Conservation (phyloP, 1,140 invertebrate genomes). For the Drosophila obscura region DNA sequence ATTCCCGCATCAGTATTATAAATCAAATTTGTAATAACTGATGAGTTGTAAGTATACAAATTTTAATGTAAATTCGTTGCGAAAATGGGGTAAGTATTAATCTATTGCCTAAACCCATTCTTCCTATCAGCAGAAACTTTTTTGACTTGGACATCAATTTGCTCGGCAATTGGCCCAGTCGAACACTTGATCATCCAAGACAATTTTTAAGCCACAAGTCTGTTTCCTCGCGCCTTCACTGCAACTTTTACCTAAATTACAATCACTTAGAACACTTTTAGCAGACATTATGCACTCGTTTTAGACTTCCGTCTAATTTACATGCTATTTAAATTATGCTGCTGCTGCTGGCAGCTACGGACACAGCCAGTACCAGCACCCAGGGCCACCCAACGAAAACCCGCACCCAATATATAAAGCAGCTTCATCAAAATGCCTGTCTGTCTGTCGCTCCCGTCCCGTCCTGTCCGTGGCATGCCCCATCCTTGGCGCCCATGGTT, state of each 20-base stretch:
- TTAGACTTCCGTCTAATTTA: conserved; percentile 82
- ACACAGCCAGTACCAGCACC: not conserved
- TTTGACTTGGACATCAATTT: not conserved
- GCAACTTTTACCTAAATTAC: conserved; percentile 75
- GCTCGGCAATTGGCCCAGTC: not conserved
- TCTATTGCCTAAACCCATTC: too few relatives aligned
- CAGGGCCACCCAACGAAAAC: conserved; percentile 27
- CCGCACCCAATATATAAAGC: conserved; percentile 68
- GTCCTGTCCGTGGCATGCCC: not conserved
- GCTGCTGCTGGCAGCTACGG: conserved; percentile 13
- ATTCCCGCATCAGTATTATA: too few relatives aligned
- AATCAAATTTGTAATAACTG: too few relatives aligned
- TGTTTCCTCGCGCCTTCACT: conserved; percentile 12
- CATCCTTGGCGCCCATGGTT: conserved; percentile 16
- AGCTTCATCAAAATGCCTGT: conserved; percentile 79
- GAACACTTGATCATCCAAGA: conserved; percentile 18
- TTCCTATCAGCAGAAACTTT: too few relatives aligned
- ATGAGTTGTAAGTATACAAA: too few relatives aligned
- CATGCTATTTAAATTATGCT: conserved; percentile 82
- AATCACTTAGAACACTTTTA: conserved; percentile 81
- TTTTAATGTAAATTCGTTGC: too few relatives aligned
- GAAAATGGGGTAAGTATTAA: too few relatives aligned
- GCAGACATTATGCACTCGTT: conserved; percentile 81
- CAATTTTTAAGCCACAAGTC: conserved; percentile 10
- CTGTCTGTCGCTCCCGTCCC: conserved; percentile 29